Evolutionary conservation across 2,113 vertebrate genomes (phyloP), one percentile per base, ranked within the genome.

Genomic region (Aldabrachelys gigantea): DNA sequence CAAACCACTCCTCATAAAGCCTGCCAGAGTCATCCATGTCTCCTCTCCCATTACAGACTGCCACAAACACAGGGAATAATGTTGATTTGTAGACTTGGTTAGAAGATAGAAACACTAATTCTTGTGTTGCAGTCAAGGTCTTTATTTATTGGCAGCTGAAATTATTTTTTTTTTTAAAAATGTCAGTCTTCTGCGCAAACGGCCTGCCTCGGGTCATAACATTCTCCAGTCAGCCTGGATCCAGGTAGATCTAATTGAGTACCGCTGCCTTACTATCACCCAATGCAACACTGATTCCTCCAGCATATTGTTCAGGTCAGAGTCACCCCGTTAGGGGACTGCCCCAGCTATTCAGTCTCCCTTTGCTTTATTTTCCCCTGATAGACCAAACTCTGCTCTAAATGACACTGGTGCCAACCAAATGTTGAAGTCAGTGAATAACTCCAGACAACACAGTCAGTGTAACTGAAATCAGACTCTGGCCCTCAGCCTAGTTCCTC

Each of bases 301-400:
- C 65, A n/a, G 65, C 65, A 17, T n/a, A 19, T 8, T n/a, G 35
- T 35, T 38, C 35, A 5, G 65, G 2, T 19, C 17, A 38, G n/a
- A 22, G n/a, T 38, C 65, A 72, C n/a, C 10, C 19, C 16, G 4
- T 3, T 38, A 72, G 65, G 65, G 65, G 65, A 21, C 3, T 21
- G 65, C n/a, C n/a, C 3, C 25, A 29, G 75, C 6, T 2, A 27
- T 86, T 84, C 41, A 1, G 53, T 24, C 47, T 88, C 82, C 75
- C 89, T 78, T 12, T 1, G 84, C 50, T 97, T 95, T 97, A 95
- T 97, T 97, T 81, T 12, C 79, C 35, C 14, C 9, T 0, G 0
- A 0, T 87, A 47, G 44, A 47, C 24, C 75, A 44, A 25, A 47
- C 41, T 12, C 22, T 27, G 72, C 72, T 44, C 22, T 25, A 4